These are phyloP conservation scores for Chelidonichthys spinosus DNA, from an alignment of 2,797 vertebrate genomes.

Conservation along the genomic window DNA sequence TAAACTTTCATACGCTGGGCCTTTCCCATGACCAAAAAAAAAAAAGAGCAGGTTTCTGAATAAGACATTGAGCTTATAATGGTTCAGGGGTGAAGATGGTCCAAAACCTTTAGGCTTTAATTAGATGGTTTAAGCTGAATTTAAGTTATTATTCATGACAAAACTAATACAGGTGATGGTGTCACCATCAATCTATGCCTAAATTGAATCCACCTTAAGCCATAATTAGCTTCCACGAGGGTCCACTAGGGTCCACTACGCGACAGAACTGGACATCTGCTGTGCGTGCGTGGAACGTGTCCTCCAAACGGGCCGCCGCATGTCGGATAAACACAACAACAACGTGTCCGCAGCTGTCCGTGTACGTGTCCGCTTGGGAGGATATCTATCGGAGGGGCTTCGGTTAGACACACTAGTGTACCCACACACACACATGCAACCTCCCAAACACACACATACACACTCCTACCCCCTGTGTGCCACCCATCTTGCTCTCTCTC, in stretches of 20 bases:
- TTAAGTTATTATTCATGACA: neutral
- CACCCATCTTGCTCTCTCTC: conserved; percentile 59
- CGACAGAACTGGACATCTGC: neutral
- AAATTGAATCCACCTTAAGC: conserved; percentile 8
- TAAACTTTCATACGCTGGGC: conserved; percentile 3
- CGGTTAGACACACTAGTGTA: conserved; percentile 20
- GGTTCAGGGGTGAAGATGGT: neutral
- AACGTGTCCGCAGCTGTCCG: conserved; percentile 8
- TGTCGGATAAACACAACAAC: neutral
- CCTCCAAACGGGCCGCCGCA: neutral
- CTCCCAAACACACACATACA: conserved; percentile 34
- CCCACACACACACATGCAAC: conserved; percentile 35
- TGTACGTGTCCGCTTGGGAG: neutral
- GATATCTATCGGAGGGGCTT: neutral
- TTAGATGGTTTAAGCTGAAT: neutral
- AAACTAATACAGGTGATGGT: neutral
- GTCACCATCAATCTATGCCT: conserved; percentile 5
- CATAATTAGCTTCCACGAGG: neutral
- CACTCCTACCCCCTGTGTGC: conserved; percentile 33
- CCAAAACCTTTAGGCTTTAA: neutral
- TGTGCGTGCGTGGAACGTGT: neutral
- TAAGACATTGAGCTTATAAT: neutral
- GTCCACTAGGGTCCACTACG: neutral
- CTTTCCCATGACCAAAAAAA: conserved; percentile 8
- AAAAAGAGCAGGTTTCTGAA: neutral